Base-by-base conservation (phyloP, 1,140 invertebrate species). In the Drosophila nigrodunni region DNA sequence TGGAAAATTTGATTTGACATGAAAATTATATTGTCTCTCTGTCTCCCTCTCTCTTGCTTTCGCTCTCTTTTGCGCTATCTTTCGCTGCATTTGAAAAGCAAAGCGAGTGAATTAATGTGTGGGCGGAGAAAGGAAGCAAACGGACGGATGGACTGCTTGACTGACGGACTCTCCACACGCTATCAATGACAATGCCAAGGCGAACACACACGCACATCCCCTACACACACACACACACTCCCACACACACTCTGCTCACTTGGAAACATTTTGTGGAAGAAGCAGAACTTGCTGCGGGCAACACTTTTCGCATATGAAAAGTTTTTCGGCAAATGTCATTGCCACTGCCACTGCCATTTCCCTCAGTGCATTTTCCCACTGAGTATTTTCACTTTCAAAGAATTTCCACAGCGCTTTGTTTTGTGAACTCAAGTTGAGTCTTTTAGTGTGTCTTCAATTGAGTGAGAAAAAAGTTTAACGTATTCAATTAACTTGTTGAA, bases 131-230 rank as follows among this genome's bases (percentile, higher is more conserved):
- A 7, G 15, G 10, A 11, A 49, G 18, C 13, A 47, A 13, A 15
- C n/a, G 43, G 47, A 41, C 25, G 25, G 25, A 37, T 39, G 67
- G 34, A 59, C 57, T 30, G 25, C 6, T 30, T 30, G 25, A 15
- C 18, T 21, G 18, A 21, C 18, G 18, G 18, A 21, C 21, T 15
- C 15, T 21, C 37, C 11, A 41, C 52, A 35, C 35, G 52, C 52
- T 41, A 39, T 72, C 61, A 72, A 66, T 72, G 69, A 52, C 44
- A 72, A 66, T 69, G 57, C 65, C 62, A 68, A 73, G 37, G 71
- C 54, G 50, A 7, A 47, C 39, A n/a, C 49, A 49, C 54, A 11
- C n/a, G 15, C 44, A 55, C 25, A 34, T 13, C 39, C 3, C 39
- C 11, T 10, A 57, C 30, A 11, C 49, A 30, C 59, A 9, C 43